Percentiles rank a stretch among this genome's conserved stretches.
These are phyloP conservation scores for Melanerpes aurifrons DNA, from an alignment of 2,113 vertebrate genomes.

Conservation along the genomic window DNA sequence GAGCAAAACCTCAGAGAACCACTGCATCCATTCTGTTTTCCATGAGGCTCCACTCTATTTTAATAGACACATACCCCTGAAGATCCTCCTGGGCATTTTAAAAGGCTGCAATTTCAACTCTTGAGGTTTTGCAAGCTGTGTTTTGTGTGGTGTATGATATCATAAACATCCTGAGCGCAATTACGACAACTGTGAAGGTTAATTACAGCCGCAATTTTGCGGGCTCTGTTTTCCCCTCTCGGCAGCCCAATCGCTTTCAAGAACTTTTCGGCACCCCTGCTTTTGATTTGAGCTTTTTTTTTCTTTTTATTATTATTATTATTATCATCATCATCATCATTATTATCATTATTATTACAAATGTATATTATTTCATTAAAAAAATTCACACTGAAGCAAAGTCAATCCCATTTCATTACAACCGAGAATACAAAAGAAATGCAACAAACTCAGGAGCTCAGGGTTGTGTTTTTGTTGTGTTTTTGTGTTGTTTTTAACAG, in stretches of 20 bases:
- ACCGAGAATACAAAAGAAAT: slow-evolving; percentile 95
- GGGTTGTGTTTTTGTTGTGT: not conserved
- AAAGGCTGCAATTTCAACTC: slow-evolving; percentile 44
- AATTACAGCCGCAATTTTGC: slow-evolving; percentile 36
- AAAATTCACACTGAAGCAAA: slow-evolving; percentile 79
- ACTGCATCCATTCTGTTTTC: not conserved
- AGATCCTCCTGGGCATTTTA: slow-evolving; percentile 21
- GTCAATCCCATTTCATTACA: slow-evolving; percentile 92
- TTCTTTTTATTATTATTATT: slow-evolving; percentile 24
- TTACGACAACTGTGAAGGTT: not conserved
- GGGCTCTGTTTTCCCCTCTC: not conserved
- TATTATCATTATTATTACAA: slow-evolving; percentile 70
- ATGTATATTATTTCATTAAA: slow-evolving; percentile 72
- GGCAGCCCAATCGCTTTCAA: slow-evolving; percentile 4
- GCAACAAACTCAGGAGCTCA: slow-evolving; percentile 85
- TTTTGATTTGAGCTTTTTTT: slow-evolving; percentile 60
- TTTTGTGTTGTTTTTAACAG: slow-evolving; percentile 78
- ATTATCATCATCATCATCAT: slow-evolving; percentile 70
- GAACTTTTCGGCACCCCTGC: not conserved
- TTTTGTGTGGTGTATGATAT: slow-evolving; percentile 43
- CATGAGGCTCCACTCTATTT: slow-evolving; percentile 40
- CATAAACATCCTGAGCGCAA: slow-evolving; percentile 46
- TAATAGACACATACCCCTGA: not conserved
- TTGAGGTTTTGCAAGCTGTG: slow-evolving; percentile 43
- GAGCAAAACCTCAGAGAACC: not conserved